Evolutionary conservation across 2,797 vertebrate species (phyloP).

Genomic region (Hydrolagus colliei): DNA sequence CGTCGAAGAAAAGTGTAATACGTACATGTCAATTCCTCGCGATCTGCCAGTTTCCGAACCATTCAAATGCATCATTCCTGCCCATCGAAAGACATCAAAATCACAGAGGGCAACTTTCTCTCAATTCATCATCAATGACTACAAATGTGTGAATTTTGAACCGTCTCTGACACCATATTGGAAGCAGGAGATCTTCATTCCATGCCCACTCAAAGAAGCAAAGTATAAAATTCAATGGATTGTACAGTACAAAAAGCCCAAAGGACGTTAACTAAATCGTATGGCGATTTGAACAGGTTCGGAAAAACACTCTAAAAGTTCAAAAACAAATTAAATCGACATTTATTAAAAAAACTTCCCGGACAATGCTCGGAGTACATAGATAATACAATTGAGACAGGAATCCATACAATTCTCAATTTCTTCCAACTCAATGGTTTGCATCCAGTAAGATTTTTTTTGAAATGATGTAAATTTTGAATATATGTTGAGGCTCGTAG

Average conservation of each 20-base stretch:
- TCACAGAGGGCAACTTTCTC: background rate
- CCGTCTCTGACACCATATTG: constrained; percentile 24
- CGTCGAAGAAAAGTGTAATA: background rate
- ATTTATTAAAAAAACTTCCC: constrained; percentile 16
- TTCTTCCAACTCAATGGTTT: background rate
- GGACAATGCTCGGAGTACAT: constrained; percentile 6
- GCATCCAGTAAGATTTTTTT: background rate
- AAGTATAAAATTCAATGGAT: constrained; percentile 31
- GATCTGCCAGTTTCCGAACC: background rate
- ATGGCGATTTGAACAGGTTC: background rate
- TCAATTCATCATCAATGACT: constrained; percentile 27
- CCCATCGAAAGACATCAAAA: constrained; percentile 9
- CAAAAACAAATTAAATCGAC: constrained; percentile 1
- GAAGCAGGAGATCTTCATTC: constrained; percentile 29
- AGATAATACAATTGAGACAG: background rate
- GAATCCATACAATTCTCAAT: background rate
- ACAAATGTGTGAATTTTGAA: constrained; percentile 26
- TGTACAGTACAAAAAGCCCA: constrained; percentile 15
- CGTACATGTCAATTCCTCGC: background rate
- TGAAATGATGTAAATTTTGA: background rate
- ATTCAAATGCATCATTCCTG: background rate
- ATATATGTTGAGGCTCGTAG: background rate
- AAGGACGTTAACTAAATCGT: background rate
- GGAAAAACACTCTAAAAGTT: background rate
- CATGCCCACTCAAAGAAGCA: constrained; percentile 20